Percentiles rank a stretch among this genome's conserved stretches.
Conservation (phyloP, 2,888 invertebrate species). For the Tiliacea aurago region DNA sequence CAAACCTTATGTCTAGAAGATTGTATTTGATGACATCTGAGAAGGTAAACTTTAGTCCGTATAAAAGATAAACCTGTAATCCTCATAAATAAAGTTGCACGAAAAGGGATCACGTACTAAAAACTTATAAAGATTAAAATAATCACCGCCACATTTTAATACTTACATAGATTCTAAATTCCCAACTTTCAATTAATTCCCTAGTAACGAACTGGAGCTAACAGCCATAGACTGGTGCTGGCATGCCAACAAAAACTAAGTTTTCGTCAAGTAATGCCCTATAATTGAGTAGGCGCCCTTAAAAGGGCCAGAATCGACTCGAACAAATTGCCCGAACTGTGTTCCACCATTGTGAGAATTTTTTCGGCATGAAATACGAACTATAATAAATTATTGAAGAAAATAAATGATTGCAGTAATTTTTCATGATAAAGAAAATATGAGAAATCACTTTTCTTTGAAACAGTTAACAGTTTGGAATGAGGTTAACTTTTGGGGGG, state of each 20-base stretch:
- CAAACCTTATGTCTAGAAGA: too few relatives aligned
- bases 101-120: background rate
- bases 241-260: conserved; percentile 45
- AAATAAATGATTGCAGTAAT: conserved; percentile 59
- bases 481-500: conserved; percentile 38
- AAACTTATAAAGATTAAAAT: conserved; percentile 23
- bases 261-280: conserved; percentile 50
- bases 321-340: conserved; percentile 48
- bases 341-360: conserved; percentile 30
- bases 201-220: conserved; percentile 26
- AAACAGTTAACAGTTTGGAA: conserved; percentile 45
- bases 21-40: too few relatives aligned
- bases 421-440: conserved; percentile 52
- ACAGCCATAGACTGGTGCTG: conserved; percentile 1
- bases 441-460: conserved; percentile 60
- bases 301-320: conserved; percentile 30
- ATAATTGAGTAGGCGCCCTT: conserved; percentile 49
- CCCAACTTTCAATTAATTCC: conserved; percentile 42
- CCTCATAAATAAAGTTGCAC: background rate
- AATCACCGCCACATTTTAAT: conserved; percentile 10
- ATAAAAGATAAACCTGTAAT: too few relatives aligned
- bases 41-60: too few relatives aligned
- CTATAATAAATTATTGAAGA: conserved; percentile 57
- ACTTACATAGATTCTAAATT: conserved; percentile 17
- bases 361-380: conserved; percentile 47